Percentiles rank a stretch among this genome's conserved stretches.
phyloP scores from a whole-genome alignment of 92 coral and sea anemone genomes.

The Meandrina meandrites region DNA sequence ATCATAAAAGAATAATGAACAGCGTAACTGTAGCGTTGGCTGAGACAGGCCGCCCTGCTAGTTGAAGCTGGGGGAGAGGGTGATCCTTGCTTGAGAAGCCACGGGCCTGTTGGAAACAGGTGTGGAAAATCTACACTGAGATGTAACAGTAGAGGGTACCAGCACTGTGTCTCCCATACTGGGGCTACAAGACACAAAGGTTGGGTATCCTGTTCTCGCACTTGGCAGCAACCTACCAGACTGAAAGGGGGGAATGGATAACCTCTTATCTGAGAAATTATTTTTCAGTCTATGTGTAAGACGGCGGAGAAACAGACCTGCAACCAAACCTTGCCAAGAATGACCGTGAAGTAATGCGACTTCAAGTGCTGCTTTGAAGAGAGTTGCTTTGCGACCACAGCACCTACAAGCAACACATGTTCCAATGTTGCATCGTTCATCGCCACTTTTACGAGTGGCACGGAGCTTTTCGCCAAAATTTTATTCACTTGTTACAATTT shows the following conservation, averaged over 20 bases:
- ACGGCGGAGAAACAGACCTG: not conserved
- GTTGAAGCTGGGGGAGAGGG: constrained; percentile 47
- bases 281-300: not conserved
- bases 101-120: constrained; percentile 25
- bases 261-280: no score
- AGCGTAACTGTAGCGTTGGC: constrained; percentile 5
- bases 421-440: not conserved
- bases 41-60: constrained; percentile 63
- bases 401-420: not conserved
- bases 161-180: constrained; percentile 53
- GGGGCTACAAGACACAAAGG: constrained; percentile 46
- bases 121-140: constrained; percentile 42
- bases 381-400: not conserved
- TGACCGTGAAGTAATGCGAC: not conserved
- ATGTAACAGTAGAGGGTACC: no score
- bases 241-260: no score
- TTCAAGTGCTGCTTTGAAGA: not conserved
- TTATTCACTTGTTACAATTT: not conserved
- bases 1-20: no score
- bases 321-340: not conserved
- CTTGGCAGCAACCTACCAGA: no score
- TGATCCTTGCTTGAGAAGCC: constrained; percentile 29
- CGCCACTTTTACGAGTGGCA: not conserved
- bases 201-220: constrained; percentile 44
- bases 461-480: not conserved